phyloP scores from a whole-genome alignment of 2,797 vertebrate species.

The Enteromius afrohamiltoni region DNA sequence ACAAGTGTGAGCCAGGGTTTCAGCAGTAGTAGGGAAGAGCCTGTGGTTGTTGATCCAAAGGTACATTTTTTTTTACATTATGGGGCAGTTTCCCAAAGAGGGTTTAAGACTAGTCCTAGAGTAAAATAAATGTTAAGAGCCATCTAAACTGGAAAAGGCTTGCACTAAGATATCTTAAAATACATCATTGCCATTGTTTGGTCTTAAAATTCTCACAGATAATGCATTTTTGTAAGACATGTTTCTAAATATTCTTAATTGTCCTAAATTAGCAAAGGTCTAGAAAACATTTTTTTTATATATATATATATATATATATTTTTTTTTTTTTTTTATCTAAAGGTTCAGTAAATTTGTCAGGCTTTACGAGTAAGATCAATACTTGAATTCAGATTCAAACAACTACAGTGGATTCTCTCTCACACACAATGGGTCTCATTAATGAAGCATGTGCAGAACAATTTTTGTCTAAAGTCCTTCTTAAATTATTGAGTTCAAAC shows the following conservation, averaged over 20 bases:
- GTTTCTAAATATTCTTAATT: no score
- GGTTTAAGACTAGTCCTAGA: no score
- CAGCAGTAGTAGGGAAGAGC: background rate
- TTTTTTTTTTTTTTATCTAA: no score
- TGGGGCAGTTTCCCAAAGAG: no score
- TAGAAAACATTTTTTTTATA: background rate
- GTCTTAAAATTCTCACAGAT: no score
- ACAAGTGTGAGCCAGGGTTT: background rate
- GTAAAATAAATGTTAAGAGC: no score
- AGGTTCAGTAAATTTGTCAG: background rate
- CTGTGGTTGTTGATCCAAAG: background rate
- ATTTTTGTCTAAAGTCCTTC: background rate
- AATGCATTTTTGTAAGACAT: no score
- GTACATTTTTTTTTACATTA: background rate
- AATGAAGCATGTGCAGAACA: background rate
- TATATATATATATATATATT: no score
- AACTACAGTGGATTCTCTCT: background rate
- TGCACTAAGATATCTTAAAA: no score
- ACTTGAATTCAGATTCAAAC: background rate
- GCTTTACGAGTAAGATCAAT: background rate
- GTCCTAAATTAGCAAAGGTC: no score
- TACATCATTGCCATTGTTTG: no score
- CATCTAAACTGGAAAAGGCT: no score
- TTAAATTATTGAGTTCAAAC: background rate
- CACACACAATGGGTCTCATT: constrained; percentile 5